Percentiles rank a stretch among this genome's conserved stretches.
Conservation (phyloP, 2,888 invertebrate species). For the Octonoba sinensis region DNA sequence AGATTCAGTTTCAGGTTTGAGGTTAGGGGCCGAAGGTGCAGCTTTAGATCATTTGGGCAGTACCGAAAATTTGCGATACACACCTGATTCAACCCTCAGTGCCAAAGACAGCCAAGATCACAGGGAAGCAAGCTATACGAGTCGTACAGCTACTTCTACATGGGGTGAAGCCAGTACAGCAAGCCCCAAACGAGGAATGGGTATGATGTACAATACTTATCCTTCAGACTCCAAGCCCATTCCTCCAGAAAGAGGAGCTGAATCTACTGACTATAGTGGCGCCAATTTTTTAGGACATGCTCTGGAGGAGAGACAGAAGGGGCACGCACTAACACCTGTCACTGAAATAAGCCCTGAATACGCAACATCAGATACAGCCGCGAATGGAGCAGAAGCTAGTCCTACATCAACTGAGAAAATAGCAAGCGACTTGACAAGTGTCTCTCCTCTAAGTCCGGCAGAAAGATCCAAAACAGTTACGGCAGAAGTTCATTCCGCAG, state of each 20-base stretch:
- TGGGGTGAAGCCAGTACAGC: constrained; percentile 31
- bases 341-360: constrained; percentile 58
- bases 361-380: constrained; percentile 46
- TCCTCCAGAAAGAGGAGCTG: constrained; percentile 8
- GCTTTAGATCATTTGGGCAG: neutral
- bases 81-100: constrained; percentile 38
- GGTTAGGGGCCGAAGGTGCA: neutral
- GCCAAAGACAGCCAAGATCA: constrained; percentile 36
- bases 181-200: constrained; percentile 31
- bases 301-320: constrained; percentile 51
- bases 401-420: constrained; percentile 23
- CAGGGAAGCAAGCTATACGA: constrained; percentile 14
- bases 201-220: constrained; percentile 20
- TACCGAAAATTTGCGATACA: constrained; percentile 32
- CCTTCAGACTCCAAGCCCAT: neutral
- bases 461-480: constrained; percentile 27
- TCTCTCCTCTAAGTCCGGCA: constrained; percentile 39
- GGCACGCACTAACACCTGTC: constrained; percentile 58
- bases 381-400: constrained; percentile 24
- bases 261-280: constrained; percentile 26
- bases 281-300: constrained; percentile 45
- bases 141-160: constrained; percentile 7
- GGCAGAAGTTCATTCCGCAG: constrained; percentile 44
- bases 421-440: constrained; percentile 10
- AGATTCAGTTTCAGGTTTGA: neutral